Conservation (phyloP, 2,113 vertebrate genomes). For the Spea bombifrons region DNA sequence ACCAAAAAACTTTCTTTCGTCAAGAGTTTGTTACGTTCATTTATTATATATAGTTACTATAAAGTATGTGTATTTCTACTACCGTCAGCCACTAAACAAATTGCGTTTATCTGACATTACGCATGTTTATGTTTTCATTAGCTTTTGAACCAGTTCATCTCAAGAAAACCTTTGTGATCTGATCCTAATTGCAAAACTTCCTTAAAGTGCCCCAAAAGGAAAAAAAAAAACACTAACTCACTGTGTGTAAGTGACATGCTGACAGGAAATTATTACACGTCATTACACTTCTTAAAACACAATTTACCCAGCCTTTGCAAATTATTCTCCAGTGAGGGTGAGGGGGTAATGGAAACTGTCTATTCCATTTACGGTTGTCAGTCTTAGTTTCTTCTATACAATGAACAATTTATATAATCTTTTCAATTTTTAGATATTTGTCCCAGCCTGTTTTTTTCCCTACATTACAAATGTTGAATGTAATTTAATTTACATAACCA, state of each 20-base stretch:
- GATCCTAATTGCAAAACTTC: background rate
- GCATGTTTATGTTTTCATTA: constrained; percentile 60
- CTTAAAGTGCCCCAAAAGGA: constrained; percentile 45
- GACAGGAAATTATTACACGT: constrained; percentile 82
- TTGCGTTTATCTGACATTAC: constrained; percentile 59
- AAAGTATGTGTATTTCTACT: constrained; percentile 63
- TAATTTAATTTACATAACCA: no score
- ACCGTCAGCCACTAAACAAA: constrained; percentile 51
- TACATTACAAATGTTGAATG: no score
- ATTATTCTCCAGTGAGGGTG: constrained; percentile 69
- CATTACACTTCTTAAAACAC: constrained; percentile 82
- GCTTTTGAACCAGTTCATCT: constrained; percentile 52
- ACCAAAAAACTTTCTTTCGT: no score
- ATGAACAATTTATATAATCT: constrained; percentile 54
- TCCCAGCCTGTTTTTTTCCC: no score
- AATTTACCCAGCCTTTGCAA: constrained; percentile 78
- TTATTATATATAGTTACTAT: constrained; percentile 56
- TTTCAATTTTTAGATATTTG: constrained; percentile 29
- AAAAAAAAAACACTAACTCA: constrained; percentile 55
- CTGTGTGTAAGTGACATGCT: constrained; percentile 66
- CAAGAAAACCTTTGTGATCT: constrained; percentile 52
- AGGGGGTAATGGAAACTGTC: constrained; percentile 80
- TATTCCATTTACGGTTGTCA: constrained; percentile 68
- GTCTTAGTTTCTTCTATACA: constrained; percentile 59
- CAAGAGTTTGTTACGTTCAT: constrained; percentile 50